These are phyloP conservation scores for Drosophila trapezifrons DNA, from an alignment of 1,140 invertebrate species.

Conservation along the genomic window DNA sequence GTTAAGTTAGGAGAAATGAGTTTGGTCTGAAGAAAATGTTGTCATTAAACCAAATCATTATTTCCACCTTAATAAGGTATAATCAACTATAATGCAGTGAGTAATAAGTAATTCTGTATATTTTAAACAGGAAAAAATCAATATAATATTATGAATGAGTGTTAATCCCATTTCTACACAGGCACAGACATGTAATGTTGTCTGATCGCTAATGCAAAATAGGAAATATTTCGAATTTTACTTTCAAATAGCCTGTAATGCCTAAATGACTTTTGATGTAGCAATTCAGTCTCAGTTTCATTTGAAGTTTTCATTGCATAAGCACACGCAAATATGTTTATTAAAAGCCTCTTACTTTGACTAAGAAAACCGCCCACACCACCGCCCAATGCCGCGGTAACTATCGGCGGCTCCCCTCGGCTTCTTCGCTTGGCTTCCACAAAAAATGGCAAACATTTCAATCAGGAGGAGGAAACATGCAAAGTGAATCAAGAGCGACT, in stretches of 20 bases:
- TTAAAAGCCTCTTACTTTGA: conserved; percentile 75
- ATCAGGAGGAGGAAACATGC: conserved; percentile 37
- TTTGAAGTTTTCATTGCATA: conserved; percentile 58
- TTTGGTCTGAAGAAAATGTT: background rate
- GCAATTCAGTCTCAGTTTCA: conserved; percentile 39
- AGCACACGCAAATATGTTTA: conserved; percentile 64
- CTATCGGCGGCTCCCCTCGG: background rate
- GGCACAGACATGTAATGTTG: background rate
- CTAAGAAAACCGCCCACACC: conserved; percentile 35
- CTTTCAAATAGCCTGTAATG: conserved; percentile 46
- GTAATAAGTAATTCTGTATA: background rate
- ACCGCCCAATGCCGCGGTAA: conserved; percentile 9
- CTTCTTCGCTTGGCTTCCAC: background rate
- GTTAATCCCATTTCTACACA: background rate
- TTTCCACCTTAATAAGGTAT: no score
- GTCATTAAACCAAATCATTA: background rate
- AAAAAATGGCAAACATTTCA: conserved; percentile 55
- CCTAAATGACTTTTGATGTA: conserved; percentile 50
- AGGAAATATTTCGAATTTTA: conserved; percentile 30
- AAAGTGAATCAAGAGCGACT: conserved; percentile 41
- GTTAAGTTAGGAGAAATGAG: background rate
- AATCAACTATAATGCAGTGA: background rate
- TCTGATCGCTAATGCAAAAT: conserved; percentile 13
- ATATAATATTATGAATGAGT: background rate
- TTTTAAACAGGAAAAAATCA: background rate